Base-by-base conservation (phyloP, 1,140 invertebrate genomes). In the Armadillidium nasatum region DNA sequence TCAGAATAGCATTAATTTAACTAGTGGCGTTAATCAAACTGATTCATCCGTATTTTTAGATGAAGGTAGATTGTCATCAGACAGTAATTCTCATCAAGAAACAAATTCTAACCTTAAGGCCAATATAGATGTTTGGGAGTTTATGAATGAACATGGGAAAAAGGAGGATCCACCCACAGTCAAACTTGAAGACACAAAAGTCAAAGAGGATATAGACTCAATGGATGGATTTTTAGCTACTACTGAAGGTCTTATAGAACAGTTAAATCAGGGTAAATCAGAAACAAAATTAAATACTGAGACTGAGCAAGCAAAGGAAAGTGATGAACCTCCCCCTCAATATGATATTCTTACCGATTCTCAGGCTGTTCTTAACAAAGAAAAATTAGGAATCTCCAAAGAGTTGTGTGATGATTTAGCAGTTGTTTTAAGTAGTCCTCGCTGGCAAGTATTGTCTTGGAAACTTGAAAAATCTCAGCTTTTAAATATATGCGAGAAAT, bases 401-500 rank as follows among this genome's bases (percentile, higher is more conserved):
- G 87, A 87, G 72, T 79, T 90, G 2, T 88, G 87, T 82, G 88
- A 89, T 82, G 89, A 90, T 82, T 81, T 90, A 15, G 85, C 87
- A 4, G 87, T 89, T 2, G 87, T 90, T 69, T 78, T 90, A 10
- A 88, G 86, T 73, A 87, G 88, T 83, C 88, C 88, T 3, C 83
- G 89, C 21, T 89, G 89, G 83, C 88, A 89, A 72, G 85, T 88
- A 78, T 85, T 90, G 19, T 89, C 85, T 76, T 90, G 89, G 89
- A 84, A 85, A 3, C 79, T 88, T 0, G 86, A 88, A 44, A 90
- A 89, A 89, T 83, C 84, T 44, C 87, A 89, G 75, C 83, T 90
- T 44, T 87, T 87, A 69, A 82, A 82, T 23, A 80, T 88, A 10
- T 90, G 89, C 83, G 86, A 88, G 70, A 85, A 86, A 54, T 90